Evolutionary conservation across 2,888 invertebrate genomes (phyloP).

Genomic region (Prosopocoilus inquinatus): DNA sequence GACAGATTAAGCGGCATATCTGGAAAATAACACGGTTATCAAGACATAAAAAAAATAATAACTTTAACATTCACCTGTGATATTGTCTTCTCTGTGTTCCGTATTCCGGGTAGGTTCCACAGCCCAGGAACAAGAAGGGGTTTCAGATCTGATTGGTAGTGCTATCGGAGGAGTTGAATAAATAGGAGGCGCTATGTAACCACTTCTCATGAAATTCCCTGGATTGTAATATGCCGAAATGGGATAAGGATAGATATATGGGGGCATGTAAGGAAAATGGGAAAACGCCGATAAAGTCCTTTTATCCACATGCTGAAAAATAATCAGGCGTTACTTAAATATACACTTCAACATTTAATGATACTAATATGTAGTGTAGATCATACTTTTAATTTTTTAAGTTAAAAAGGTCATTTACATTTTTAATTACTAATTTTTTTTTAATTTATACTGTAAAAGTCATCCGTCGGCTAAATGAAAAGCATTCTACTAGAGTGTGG

Average conservation of each 20-base stretch:
- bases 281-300: slow-evolving; percentile 42
- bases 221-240: slow-evolving; percentile 42
- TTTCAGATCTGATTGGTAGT: slow-evolving; percentile 50
- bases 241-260: slow-evolving; percentile 47
- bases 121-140: slow-evolving; percentile 58
- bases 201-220: slow-evolving; percentile 34
- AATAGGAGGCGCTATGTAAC: slow-evolving; percentile 42
- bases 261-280: slow-evolving; percentile 52
- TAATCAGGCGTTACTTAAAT: slow-evolving; percentile 4
- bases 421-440: no score
- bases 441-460: no score
- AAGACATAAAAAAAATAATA: neutral
- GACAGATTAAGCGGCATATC: slow-evolving; percentile 89
- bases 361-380: no score
- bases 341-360: neutral
- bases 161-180: slow-evolving; percentile 51
- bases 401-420: no score
- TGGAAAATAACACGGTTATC: slow-evolving; percentile 53
- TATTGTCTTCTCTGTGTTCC: slow-evolving; percentile 59
- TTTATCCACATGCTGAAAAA: slow-evolving; percentile 38
- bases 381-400: no score
- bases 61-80: slow-evolving; percentile 51
- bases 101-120: slow-evolving; percentile 46
- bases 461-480: no score
- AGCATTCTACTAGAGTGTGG: no score